Percentiles rank a stretch among this genome's conserved stretches.
phyloP scores from a whole-genome alignment of 2,113 vertebrate species.

The Hippoglossus stenolepis region DNA sequence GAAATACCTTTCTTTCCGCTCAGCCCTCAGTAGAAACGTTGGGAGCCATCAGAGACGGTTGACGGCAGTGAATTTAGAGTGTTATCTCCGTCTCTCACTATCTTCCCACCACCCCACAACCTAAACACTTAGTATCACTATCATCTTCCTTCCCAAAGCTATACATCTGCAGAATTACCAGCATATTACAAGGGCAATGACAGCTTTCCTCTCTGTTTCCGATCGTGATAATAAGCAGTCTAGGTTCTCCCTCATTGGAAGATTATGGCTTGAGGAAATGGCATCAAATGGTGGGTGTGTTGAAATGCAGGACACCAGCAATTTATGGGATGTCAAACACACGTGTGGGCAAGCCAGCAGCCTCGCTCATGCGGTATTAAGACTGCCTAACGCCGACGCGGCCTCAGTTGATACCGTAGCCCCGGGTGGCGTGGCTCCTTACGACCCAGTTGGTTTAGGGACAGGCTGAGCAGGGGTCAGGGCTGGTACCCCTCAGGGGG shows the following conservation, averaged over 20 bases:
- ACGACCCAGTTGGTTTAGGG: constrained; percentile 72
- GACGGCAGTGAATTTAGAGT: constrained; percentile 46
- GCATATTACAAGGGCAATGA: constrained; percentile 90
- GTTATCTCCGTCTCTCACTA: constrained; percentile 47
- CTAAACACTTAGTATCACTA: constrained; percentile 57
- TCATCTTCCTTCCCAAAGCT: constrained; percentile 60
- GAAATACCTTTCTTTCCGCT: constrained; percentile 43
- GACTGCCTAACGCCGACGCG: constrained; percentile 4
- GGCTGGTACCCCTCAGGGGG: constrained; percentile 65
- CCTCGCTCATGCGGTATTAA: constrained; percentile 86
- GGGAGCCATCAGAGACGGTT: constrained; percentile 36
- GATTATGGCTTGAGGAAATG: constrained; percentile 93
- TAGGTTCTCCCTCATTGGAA: constrained; percentile 90
- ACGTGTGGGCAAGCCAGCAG: constrained; percentile 83
- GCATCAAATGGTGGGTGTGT: constrained; percentile 93
- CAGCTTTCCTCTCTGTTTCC: constrained; percentile 86
- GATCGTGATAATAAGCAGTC: constrained; percentile 93
- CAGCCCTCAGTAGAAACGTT: constrained; percentile 48
- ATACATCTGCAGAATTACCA: constrained; percentile 84
- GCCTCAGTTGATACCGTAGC: constrained; percentile 37
- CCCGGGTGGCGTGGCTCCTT: constrained; percentile 49
- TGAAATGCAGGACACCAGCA: constrained; percentile 92
- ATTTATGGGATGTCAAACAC: constrained; percentile 96
- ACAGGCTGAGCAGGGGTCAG: constrained; percentile 63
- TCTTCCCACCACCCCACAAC: constrained; percentile 48